Conservation (phyloP, 2,113 vertebrate species). For the Chloebia gouldiae region DNA sequence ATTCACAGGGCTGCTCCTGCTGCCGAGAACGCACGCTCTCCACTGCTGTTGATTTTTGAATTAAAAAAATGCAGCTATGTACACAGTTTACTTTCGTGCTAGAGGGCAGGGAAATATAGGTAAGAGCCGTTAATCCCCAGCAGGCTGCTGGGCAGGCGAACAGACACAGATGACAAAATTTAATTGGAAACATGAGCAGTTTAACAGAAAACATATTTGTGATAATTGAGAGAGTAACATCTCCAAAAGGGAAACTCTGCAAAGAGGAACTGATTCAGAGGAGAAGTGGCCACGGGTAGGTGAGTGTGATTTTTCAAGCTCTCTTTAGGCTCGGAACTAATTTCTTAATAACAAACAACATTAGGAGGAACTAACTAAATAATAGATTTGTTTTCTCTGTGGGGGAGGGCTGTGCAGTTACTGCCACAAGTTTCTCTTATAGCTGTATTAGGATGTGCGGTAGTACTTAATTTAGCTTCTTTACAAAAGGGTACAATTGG, state of each 20-base stretch:
- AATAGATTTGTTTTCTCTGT: background rate
- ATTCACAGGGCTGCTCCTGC: slow-evolving; percentile 62
- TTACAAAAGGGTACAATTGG: background rate
- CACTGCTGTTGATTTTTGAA: slow-evolving; percentile 82
- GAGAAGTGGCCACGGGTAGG: slow-evolving; percentile 66
- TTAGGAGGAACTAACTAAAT: background rate
- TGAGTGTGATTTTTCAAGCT: slow-evolving; percentile 34
- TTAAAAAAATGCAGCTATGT: slow-evolving; percentile 74
- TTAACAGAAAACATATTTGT: slow-evolving; percentile 77
- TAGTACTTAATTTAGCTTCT: background rate
- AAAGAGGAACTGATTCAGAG: slow-evolving; percentile 49
- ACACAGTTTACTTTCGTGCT: slow-evolving; percentile 73
- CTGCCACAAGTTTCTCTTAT: background rate
- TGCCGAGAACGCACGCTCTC: slow-evolving; percentile 49
- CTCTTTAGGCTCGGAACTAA: background rate
- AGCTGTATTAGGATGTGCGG: background rate
- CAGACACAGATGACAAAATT: slow-evolving; percentile 78
- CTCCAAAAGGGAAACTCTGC: slow-evolving; percentile 64
- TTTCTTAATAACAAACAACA: background rate
- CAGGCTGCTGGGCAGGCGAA: slow-evolving; percentile 77
- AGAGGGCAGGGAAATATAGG: slow-evolving; percentile 73
- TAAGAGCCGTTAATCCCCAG: slow-evolving; percentile 81
- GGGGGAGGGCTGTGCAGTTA: background rate
- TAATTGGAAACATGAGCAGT: slow-evolving; percentile 82
- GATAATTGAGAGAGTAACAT: slow-evolving; percentile 74